phyloP scores from a whole-genome alignment of 2,888 invertebrate genomes.

The Urechis unicinctus region DNA sequence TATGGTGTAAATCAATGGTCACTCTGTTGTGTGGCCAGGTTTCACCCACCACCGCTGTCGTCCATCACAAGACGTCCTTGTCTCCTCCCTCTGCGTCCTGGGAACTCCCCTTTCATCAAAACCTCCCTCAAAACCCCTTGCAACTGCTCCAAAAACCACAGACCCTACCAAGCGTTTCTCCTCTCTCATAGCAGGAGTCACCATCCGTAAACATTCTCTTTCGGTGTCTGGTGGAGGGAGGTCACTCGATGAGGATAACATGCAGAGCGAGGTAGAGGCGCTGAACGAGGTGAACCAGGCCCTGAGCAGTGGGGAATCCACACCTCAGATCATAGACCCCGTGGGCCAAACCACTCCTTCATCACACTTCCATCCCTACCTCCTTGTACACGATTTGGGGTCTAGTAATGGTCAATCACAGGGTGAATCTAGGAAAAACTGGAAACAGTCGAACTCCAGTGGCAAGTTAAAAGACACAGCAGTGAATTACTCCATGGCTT shows the following conservation, averaged over 20 bases:
- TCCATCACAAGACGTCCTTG: slow-evolving; percentile 40
- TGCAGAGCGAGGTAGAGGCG: slow-evolving; percentile 58
- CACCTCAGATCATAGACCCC: slow-evolving; percentile 55
- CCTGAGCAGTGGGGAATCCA: slow-evolving; percentile 52
- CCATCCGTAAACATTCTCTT: slow-evolving; percentile 37
- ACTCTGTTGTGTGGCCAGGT: too few relatives aligned
- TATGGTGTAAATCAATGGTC: too few relatives aligned
- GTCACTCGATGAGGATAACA: not conserved
- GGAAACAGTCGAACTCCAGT: not conserved
- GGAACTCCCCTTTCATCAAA: too few relatives aligned
- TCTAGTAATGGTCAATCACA: too few relatives aligned
- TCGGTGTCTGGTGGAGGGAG: slow-evolving; percentile 12
- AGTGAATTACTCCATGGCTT: not conserved
- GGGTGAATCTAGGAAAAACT: too few relatives aligned
- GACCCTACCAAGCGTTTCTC: not conserved
- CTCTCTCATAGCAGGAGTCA: slow-evolving; percentile 46
- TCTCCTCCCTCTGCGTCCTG: slow-evolving; percentile 42
- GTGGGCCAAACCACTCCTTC: not conserved
- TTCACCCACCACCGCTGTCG: slow-evolving; percentile 20
- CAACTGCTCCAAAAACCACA: not conserved
- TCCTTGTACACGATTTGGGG: slow-evolving; percentile 24
- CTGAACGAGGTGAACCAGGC: slow-evolving; percentile 74
- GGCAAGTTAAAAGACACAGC: not conserved
- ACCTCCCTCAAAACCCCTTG: too few relatives aligned
- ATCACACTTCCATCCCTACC: slow-evolving; percentile 27